Evolutionary conservation across 1,140 invertebrate species (phyloP), one percentile per base, ranked within the genome.

Genomic region (Drosophila hydei): DNA sequence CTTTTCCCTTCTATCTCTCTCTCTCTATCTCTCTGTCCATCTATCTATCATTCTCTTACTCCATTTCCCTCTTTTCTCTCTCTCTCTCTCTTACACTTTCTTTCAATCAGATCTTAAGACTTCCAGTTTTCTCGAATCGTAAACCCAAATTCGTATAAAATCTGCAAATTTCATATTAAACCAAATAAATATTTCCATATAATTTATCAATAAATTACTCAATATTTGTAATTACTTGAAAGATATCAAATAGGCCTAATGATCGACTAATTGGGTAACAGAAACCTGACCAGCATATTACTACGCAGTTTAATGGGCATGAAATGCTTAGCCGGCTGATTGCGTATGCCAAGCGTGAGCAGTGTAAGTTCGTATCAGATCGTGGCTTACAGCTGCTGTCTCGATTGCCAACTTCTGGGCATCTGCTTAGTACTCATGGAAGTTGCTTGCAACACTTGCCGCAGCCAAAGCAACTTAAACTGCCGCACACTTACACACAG

Each of bases 401-500:
- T 42, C 16, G 52, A 58, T 58, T 48, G 47, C 30, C 45, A 52
- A 58, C 25, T 47, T 3, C 51, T 48, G 12, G 33, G 23, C 33
- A 47, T 14, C 36, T 59, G 54, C 50, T 43, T 18, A 27, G 21
- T 25, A 18, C 38, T 23, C 38, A 4, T 23, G 45, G 16, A n/a
- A 40, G 48, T 33, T 21, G 18, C 6, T 38, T 47, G 54, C 54
- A 72, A 72, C 69, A 72, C 70, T 68, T 55, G 58, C 55, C 33
- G 25, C 65, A 74, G 27, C 52, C 63, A 69, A 59, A 85, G 56
- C 79, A 77, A 68, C 77, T 74, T 61, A 56, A 68, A 61, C 64
- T 67, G 54, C 62, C 70, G 72, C 73, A 16, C 47, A 43, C 45
- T n/a, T 9, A 47, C 55, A 33, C 23, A 19, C 38, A 47, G 30